A percentile compares a stretch with the other conserved stretches of the same genome.
Evolutionary conservation across 2,888 invertebrate genomes (phyloP).

Genomic region (Harmothoe impar): DNA sequence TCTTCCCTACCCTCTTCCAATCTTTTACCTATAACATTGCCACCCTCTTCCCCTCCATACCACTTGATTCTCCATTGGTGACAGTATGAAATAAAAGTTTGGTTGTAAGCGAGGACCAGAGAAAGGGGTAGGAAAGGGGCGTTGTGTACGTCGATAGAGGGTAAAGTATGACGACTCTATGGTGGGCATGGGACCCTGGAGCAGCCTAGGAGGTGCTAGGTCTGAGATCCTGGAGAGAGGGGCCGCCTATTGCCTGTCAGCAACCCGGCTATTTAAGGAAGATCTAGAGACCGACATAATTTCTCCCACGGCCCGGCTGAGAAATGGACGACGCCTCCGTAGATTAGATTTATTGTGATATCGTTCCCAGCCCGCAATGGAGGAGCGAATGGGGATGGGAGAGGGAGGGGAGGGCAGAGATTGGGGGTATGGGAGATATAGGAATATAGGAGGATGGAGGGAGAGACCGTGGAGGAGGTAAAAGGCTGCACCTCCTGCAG

Average conservation of each 20-base stretch:
- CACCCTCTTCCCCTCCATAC: too few species aligned
- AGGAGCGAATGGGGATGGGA: not conserved
- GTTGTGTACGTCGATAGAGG: too few species aligned
- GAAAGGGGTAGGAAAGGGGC: too few species aligned
- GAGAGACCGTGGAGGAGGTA: too few species aligned
- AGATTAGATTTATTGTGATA: conserved; percentile 55
- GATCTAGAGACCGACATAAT: conserved; percentile 42
- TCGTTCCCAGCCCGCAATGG: not conserved
- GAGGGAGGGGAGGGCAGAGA: not conserved
- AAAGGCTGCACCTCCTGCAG: not conserved
- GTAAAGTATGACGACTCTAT: not conserved
- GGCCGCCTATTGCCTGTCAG: conserved; percentile 7
- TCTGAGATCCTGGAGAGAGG: not conserved
- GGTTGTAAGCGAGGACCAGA: too few species aligned
- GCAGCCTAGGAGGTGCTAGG: not conserved
- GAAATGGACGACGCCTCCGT: not conserved
- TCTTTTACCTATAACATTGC: too few species aligned
- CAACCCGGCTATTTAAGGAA: conserved; percentile 1
- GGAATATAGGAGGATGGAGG: too few species aligned
- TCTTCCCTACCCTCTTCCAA: too few species aligned
- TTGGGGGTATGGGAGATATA: not conserved
- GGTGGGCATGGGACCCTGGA: not conserved
- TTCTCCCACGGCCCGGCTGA: conserved; percentile 14
- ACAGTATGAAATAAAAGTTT: too few species aligned
- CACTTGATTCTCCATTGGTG: too few species aligned